Percentiles rank a stretch among this genome's conserved stretches.
Conservation (phyloP, 2,888 invertebrate genomes). For the Lacanobia oleracea region DNA sequence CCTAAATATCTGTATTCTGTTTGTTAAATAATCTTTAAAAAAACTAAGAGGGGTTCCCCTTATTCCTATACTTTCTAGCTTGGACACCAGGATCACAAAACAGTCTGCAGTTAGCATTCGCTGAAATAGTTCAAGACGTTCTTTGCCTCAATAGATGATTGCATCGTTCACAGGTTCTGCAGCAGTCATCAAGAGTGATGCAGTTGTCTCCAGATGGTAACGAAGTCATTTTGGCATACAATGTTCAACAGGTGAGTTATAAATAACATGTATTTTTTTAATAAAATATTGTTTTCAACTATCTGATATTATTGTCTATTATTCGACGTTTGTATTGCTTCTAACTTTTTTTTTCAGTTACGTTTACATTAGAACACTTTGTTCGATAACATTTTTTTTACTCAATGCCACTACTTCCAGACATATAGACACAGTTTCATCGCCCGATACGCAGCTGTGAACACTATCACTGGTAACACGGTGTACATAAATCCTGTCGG, state of each 20-base stretch:
- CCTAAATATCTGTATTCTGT: too few relatives aligned
- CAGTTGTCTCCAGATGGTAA: conserved; percentile 76
- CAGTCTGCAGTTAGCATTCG: too few relatives aligned
- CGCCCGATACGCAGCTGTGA: conserved; percentile 93
- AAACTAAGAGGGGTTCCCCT: too few relatives aligned
- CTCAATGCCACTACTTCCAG: conserved; percentile 80
- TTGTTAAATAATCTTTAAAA: too few relatives aligned
- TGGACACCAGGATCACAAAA: too few relatives aligned
- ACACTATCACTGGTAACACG: conserved; percentile 89
- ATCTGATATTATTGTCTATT: too few relatives aligned
- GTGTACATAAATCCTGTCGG: conserved; percentile 75
- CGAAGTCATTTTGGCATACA: conserved; percentile 78
- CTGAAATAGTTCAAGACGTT: background rate
- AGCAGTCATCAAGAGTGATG: conserved; percentile 79
- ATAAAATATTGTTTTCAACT: too few relatives aligned
- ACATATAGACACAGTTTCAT: conserved; percentile 95
- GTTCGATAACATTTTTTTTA: too few relatives aligned
- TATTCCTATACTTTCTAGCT: too few relatives aligned
- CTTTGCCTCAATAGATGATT: background rate
- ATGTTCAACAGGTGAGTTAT: conserved; percentile 78
- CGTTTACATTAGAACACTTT: background rate
- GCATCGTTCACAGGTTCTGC: conserved; percentile 76
- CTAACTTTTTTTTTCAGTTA: background rate
- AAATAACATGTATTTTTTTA: too few relatives aligned
- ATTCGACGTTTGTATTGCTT: background rate